These are phyloP conservation scores for Formica exsecta DNA, from an alignment of 1,140 invertebrate genomes.

Conservation along the genomic window DNA sequence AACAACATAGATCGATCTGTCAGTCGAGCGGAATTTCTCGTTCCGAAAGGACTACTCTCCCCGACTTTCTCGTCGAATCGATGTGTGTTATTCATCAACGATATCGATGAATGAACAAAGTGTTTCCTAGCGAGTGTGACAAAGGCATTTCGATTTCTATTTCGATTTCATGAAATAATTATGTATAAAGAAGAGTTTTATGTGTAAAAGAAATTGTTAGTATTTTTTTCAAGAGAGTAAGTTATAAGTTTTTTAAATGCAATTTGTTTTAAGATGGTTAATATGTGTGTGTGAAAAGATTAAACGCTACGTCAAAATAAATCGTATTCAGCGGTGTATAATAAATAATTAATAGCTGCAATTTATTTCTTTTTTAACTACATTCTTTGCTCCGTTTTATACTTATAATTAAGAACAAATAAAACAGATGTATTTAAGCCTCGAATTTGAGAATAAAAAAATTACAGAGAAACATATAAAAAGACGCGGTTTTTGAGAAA, in stretches of 20 bases:
- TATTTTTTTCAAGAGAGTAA: background rate
- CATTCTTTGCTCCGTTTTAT: no score
- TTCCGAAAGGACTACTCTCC: conserved; percentile 23
- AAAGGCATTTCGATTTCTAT: background rate
- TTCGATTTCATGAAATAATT: background rate
- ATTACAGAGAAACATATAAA: background rate
- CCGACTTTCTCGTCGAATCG: background rate
- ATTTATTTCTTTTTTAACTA: no score
- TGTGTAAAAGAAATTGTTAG: background rate
- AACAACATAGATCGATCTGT: conserved; percentile 53
- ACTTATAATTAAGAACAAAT: no score
- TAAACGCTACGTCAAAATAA: background rate
- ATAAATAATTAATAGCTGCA: background rate
- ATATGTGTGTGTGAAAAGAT: background rate
- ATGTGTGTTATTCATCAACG: background rate
- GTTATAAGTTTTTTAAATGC: background rate
- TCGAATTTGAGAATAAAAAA: background rate
- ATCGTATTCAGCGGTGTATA: background rate
- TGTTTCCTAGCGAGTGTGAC: background rate
- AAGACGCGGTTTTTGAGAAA: background rate
- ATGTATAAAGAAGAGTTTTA: background rate
- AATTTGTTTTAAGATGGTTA: background rate
- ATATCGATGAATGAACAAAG: conserved; percentile 13
- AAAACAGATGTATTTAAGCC: background rate
- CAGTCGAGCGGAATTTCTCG: conserved; percentile 61